phyloP scores from a whole-genome alignment of 2,797 vertebrate species.

The Graptemys geographica region DNA sequence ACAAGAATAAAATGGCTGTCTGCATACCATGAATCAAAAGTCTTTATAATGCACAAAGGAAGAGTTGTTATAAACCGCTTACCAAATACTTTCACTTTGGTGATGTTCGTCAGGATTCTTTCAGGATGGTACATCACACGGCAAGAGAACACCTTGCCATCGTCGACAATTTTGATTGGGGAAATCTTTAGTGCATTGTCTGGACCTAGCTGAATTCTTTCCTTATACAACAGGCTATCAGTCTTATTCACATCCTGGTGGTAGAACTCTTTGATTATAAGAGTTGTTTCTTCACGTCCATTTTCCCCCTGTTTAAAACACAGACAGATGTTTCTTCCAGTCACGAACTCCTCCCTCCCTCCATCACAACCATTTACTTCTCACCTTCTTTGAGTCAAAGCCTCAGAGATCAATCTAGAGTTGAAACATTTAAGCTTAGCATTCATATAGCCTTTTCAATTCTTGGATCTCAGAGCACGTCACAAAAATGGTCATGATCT shows the following conservation, averaged over 20 bases:
- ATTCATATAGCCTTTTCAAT: background rate
- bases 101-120: constrained; percentile 63
- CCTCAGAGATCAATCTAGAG: background rate
- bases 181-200: constrained; percentile 44
- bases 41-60: background rate
- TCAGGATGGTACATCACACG: background rate
- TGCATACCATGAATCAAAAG: background rate
- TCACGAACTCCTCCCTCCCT: background rate
- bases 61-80: constrained; percentile 19
- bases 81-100: constrained; percentile 72
- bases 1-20: background rate
- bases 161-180: constrained; percentile 49
- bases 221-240: rapidly evolving
- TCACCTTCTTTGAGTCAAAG: background rate
- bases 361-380: background rate
- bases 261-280: constrained; percentile 36
- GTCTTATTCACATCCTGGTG: constrained; percentile 18
- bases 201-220: constrained; percentile 47
- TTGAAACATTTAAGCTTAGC: background rate
- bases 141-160: constrained; percentile 70
- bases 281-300: constrained; percentile 51
- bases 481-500: background rate
- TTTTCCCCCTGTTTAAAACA: constrained; percentile 62
- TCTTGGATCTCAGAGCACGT: background rate
- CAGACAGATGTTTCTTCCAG: background rate